A percentile compares a stretch with the other conserved stretches of the same genome.
phyloP scores from a whole-genome alignment of 2,113 vertebrate species.

The Chrysochloris asiatica region DNA sequence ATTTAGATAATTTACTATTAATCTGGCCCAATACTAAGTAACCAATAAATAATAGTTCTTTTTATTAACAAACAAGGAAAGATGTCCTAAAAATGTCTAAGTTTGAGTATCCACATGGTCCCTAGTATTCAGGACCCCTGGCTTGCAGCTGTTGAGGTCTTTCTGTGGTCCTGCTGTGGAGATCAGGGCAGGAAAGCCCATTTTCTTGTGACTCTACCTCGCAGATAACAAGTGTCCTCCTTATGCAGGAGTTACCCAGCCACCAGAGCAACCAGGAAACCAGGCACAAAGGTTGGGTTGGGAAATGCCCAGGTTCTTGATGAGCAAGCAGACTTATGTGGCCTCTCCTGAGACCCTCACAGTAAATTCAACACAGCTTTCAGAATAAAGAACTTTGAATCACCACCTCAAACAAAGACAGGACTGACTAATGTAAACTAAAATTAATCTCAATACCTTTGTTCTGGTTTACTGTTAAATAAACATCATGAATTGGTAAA shows the following conservation, averaged over 20 bases:
- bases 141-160: not conserved
- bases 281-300: not conserved
- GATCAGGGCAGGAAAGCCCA: not conserved
- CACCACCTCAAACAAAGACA: not conserved
- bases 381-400: not conserved
- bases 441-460: not conserved
- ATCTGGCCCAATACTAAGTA: not conserved
- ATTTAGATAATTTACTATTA: not conserved
- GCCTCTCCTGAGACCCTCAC: not conserved
- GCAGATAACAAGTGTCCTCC: not conserved
- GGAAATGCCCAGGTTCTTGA: not conserved
- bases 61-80: not conserved
- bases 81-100: not conserved
- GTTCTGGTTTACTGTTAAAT: not conserved
- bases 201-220: not conserved
- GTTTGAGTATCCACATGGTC: not conserved
- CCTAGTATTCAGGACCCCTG: not conserved
- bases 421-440: not conserved
- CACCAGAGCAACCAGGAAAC: not conserved
- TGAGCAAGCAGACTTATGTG: not conserved
- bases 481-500: not conserved
- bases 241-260: not conserved
- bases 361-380: not conserved
- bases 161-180: not conserved
- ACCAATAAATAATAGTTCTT: not conserved